phyloP scores from a whole-genome alignment of 2,113 vertebrate species.

The Elephantulus edwardii region DNA sequence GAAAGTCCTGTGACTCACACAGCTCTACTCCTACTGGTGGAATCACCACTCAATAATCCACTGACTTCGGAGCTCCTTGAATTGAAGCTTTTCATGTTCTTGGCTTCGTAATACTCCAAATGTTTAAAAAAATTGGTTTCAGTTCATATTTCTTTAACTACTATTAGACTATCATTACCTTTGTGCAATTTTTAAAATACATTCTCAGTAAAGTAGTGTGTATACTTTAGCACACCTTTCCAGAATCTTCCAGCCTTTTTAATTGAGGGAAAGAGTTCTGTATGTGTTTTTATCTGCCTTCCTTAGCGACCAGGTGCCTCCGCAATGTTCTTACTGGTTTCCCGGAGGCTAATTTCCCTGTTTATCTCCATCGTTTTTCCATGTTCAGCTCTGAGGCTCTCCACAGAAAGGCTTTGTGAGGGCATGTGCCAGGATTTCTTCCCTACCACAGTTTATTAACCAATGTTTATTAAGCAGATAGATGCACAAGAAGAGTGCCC shows the following conservation, averaged over 20 bases:
- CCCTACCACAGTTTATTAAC: background rate
- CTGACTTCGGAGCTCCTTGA: background rate
- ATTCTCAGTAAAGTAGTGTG: background rate
- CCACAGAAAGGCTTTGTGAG: background rate
- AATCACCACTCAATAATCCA: background rate
- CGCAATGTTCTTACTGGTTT: background rate
- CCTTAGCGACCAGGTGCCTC: background rate
- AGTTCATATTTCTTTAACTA: background rate
- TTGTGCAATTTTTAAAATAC: background rate
- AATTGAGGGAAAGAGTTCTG: background rate
- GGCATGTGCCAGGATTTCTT: background rate
- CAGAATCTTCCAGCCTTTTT: background rate
- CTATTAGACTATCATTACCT: background rate
- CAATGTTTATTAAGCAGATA: background rate
- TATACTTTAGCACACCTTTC: background rate
- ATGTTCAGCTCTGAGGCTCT: background rate
- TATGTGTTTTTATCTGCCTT: background rate
- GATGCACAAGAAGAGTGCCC: accelerated
- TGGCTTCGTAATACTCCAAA: background rate
- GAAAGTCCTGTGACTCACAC: background rate
- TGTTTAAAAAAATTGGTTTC: background rate
- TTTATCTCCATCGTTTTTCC: no score
- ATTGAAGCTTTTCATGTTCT: background rate
- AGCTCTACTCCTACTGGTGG: background rate
- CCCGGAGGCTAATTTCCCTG: background rate